phyloP scores from a whole-genome alignment of 1,140 invertebrate species.

The Diabrotica undecimpunctata region DNA sequence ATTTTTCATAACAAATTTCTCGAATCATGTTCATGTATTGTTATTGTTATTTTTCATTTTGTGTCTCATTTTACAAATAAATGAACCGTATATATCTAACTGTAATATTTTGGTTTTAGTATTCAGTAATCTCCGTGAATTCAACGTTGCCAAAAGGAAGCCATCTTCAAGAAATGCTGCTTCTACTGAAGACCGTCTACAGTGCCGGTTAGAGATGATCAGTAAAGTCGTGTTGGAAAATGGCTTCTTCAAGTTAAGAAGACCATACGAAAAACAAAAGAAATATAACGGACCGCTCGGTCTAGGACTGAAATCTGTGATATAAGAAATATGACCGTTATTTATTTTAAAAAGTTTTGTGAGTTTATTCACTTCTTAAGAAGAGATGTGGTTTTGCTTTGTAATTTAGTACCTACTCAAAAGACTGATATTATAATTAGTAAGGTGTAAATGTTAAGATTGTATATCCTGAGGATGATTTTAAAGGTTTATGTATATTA shows the following conservation, averaged over 20 bases:
- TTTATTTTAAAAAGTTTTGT: slow-evolving; percentile 14
- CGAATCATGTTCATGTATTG: no score
- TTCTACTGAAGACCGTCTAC: slow-evolving; percentile 15
- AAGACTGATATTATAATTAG: slow-evolving; percentile 20
- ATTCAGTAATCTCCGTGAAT: slow-evolving; percentile 31
- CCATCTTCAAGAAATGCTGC: slow-evolving; percentile 15
- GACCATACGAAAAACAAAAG: not conserved
- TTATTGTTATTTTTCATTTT: no score
- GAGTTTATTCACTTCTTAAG: slow-evolving; percentile 12
- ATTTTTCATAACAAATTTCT: no score
- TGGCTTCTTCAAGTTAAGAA: slow-evolving; percentile 11
- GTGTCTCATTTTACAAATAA: no score
- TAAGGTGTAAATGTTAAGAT: not conserved
- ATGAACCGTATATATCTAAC: no score
- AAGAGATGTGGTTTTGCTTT: slow-evolving; percentile 8
- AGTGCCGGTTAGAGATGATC: slow-evolving; percentile 17
- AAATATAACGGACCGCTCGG: slow-evolving; percentile 19
- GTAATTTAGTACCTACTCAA: slow-evolving; percentile 17
- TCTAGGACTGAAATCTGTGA: slow-evolving; percentile 36
- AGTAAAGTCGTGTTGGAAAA: slow-evolving; percentile 8
- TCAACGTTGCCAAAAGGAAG: slow-evolving; percentile 32
- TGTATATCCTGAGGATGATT: not conserved
- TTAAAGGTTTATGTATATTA: not conserved
- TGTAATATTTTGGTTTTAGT: slow-evolving; percentile 24
- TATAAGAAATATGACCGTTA: slow-evolving; percentile 25